Evolutionary conservation across 1,140 invertebrate genomes (phyloP), one percentile per base, ranked within the genome.

Genomic region (Drosophila obscura): DNA sequence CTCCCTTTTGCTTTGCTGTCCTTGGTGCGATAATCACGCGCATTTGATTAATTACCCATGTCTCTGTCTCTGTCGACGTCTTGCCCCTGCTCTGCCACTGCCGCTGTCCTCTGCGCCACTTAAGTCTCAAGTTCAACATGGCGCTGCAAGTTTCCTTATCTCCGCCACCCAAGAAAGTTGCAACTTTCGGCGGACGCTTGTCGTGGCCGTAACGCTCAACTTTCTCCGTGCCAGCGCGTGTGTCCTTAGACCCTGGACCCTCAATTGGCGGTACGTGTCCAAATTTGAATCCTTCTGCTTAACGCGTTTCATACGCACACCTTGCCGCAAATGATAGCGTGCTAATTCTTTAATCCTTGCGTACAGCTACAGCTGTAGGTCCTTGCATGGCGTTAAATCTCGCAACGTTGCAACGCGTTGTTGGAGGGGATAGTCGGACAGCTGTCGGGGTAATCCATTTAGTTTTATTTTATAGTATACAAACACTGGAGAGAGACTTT

Each of bases 41-140:
- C 75, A 77, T 82, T 82, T 87, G 82, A 87, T 87, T 87, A 87
- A 87, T 87, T 87, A 85, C 82, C 71, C 69, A 56, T 58, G 61
- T 39, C 35, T 13, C 35, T 39, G 35, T 35, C 31, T 7, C 7
- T 8, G 28, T 31, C 31, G 31, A 73, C 35, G 35, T 13, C 35
- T 13, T 39, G 35, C 4, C 11, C 1, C 35, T 39, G 35, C 35
- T 13, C 35, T 3, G 9, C 9, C 31, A 4, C 22, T 24, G 22
- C 22, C 26, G 1, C 31, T 9, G 31, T 0, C 31, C 31, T 4
- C 35, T 39, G 56, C 68, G 59, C 52, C 58, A 67, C 74, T 82
- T 71, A 82, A 87, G 76, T 84, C 83, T 68, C 79, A 87, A 87
- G 82, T 87, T 87, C 82, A 87, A 85, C 81, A 87, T 55, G 49